These are phyloP conservation scores for Drosophila quasianomalipes DNA, from an alignment of 2,888 invertebrate species.

Conservation along the genomic window DNA sequence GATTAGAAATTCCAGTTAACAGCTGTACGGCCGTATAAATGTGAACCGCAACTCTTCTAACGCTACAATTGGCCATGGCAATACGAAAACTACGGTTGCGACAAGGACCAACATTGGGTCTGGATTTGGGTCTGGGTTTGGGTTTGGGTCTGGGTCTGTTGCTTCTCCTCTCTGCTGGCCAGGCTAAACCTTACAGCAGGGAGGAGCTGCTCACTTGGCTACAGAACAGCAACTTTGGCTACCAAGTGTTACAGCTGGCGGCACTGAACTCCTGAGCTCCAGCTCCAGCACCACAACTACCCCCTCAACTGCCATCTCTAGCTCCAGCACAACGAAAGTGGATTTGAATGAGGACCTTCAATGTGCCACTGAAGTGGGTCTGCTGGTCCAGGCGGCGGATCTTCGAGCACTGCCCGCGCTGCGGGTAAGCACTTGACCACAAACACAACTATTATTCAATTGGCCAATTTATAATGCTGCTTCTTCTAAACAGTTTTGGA, in stretches of 20 bases:
- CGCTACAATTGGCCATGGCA: constrained; percentile 58
- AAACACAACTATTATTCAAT: not conserved
- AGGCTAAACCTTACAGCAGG: constrained; percentile 25
- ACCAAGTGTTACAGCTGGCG: constrained; percentile 60
- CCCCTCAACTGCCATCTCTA: not conserved
- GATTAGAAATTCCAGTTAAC: constrained; percentile 52
- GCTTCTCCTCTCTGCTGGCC: not conserved
- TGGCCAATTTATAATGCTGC: not conserved
- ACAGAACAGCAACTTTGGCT: constrained; percentile 68
- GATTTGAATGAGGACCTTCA: constrained; percentile 17
- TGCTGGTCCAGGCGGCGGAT: constrained; percentile 52
- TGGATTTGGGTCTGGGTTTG: not conserved
- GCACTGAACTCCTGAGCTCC: constrained; percentile 23
- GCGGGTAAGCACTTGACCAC: constrained; percentile 35
- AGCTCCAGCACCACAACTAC: not conserved
- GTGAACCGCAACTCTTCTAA: constrained; percentile 40
- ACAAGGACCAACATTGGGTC: not conserved
- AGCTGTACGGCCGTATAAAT: constrained; percentile 67
- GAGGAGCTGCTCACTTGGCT: constrained; percentile 63
- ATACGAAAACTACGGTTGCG: constrained; percentile 32
- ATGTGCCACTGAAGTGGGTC: constrained; percentile 53
- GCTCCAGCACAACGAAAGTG: not conserved
- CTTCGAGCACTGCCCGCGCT: constrained; percentile 51
- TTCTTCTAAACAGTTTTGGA: constrained; percentile 82
- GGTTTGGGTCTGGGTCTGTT: not conserved